A percentile compares a stretch with the other conserved stretches of the same genome.
phyloP scores from a whole-genome alignment of 2,797 vertebrate genomes.

The Semotilus atromaculatus region DNA sequence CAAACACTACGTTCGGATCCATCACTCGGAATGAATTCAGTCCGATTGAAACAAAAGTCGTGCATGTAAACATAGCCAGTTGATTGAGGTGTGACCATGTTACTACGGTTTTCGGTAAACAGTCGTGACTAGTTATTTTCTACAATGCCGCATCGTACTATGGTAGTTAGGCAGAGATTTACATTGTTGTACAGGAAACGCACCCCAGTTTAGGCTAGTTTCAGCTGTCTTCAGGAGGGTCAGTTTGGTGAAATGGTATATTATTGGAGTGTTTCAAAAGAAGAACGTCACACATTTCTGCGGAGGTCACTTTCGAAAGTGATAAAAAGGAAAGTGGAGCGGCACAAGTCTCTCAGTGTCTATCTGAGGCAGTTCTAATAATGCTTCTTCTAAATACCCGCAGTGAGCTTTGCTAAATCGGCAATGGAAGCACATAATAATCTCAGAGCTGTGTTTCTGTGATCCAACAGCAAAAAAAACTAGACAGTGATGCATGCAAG shows the following conservation, averaged over 20 bases:
- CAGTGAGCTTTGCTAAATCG: slow-evolving; percentile 59
- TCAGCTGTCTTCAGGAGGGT: background rate
- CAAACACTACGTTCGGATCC: no score
- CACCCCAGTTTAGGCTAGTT: background rate
- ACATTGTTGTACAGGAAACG: background rate
- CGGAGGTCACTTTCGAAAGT: slow-evolving; percentile 54
- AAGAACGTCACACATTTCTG: slow-evolving; percentile 5
- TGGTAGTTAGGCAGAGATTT: no score
- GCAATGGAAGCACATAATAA: slow-evolving; percentile 50
- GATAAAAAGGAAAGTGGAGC: slow-evolving; percentile 55
- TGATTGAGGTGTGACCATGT: no score
- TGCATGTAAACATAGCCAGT: no score
- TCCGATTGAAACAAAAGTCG: no score
- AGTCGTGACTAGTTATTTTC: no score
- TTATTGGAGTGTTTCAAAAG: background rate
- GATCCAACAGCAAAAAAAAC: slow-evolving; percentile 28
- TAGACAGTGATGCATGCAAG: slow-evolving; percentile 46
- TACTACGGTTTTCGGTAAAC: no score
- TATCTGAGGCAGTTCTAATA: slow-evolving; percentile 57
- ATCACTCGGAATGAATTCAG: no score
- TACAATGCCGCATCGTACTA: no score
- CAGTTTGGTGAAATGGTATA: background rate
- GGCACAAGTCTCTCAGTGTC: slow-evolving; percentile 37
- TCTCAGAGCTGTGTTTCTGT: slow-evolving; percentile 35
- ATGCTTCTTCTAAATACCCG: slow-evolving; percentile 61